Evolutionary conservation across 2,113 vertebrate species (phyloP).

Genomic region (Alligator mississippiensis): DNA sequence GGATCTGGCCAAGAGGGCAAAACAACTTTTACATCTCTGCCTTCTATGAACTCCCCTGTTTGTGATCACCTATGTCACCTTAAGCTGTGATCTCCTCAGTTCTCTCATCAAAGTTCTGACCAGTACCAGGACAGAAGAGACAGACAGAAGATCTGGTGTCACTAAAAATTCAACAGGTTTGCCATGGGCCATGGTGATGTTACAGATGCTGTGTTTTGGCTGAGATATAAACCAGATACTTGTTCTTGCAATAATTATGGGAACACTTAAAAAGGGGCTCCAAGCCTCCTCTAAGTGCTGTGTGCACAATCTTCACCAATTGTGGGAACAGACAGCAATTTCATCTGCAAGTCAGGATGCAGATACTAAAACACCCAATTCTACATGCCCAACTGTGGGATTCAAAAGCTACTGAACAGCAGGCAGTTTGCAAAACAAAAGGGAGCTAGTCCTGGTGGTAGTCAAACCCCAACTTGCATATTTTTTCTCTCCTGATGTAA

Average conservation of each 20-base stretch:
- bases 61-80: neutral
- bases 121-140: neutral
- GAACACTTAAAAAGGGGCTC: neutral
- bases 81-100: neutral
- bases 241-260: neutral
- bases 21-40: no score
- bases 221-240: neutral
- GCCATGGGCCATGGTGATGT: neutral
- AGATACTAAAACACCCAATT: neutral
- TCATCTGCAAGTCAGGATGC: neutral
- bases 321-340: neutral
- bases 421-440: slow-evolving; percentile 36
- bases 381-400: neutral
- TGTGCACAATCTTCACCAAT: neutral
- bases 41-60: neutral
- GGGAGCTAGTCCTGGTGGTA: slow-evolving; percentile 55
- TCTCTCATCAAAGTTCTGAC: neutral
- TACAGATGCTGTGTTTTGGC: neutral
- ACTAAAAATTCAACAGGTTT: neutral
- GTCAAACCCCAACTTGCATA: slow-evolving; percentile 61
- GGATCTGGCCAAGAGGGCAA: no score
- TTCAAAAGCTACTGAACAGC: neutral
- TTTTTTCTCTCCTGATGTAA: slow-evolving; percentile 71
- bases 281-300: neutral
- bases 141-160: neutral